A percentile compares a stretch with the other conserved stretches of the same genome.
phyloP scores from a whole-genome alignment of 2,888 invertebrate species.

The Tuta absoluta region DNA sequence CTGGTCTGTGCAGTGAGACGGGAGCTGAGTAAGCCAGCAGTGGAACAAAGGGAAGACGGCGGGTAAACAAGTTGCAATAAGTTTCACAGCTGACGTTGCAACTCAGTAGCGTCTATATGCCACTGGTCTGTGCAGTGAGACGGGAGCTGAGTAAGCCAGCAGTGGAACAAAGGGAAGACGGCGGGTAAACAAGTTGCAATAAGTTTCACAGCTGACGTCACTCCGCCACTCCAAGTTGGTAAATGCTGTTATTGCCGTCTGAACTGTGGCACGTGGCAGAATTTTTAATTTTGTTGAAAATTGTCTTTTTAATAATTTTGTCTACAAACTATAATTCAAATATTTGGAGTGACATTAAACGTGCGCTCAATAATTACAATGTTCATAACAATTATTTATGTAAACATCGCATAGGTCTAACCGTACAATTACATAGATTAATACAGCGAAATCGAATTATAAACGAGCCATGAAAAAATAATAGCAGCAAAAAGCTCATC shows the following conservation, averaged over 20 bases:
- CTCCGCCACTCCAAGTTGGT: constrained; percentile 41
- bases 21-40: constrained; percentile 31
- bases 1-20: not conserved
- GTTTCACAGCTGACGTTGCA: constrained; percentile 61
- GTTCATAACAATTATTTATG: not conserved
- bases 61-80: constrained; percentile 76
- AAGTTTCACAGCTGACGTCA: constrained; percentile 65
- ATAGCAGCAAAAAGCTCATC: not conserved
- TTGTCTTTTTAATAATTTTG: not conserved
- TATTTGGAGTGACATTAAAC: not conserved
- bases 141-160: constrained; percentile 28
- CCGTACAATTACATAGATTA: not conserved
- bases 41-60: constrained; percentile 69
- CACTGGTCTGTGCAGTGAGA: not conserved
- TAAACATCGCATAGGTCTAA: not conserved
- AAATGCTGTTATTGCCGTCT: constrained; percentile 61
- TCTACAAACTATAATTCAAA: too few relatives aligned
- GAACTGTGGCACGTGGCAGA: constrained; percentile 44
- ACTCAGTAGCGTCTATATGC: not conserved
- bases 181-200: constrained; percentile 75
- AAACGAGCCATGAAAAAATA: not conserved
- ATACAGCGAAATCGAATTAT: not conserved
- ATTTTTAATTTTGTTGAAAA: constrained; percentile 37
- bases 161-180: constrained; percentile 68
- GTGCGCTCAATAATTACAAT: not conserved